These are phyloP conservation scores for Paramacrobiotus metropolitanus DNA, from an alignment of 1,140 invertebrate genomes.

Conservation along the genomic window DNA sequence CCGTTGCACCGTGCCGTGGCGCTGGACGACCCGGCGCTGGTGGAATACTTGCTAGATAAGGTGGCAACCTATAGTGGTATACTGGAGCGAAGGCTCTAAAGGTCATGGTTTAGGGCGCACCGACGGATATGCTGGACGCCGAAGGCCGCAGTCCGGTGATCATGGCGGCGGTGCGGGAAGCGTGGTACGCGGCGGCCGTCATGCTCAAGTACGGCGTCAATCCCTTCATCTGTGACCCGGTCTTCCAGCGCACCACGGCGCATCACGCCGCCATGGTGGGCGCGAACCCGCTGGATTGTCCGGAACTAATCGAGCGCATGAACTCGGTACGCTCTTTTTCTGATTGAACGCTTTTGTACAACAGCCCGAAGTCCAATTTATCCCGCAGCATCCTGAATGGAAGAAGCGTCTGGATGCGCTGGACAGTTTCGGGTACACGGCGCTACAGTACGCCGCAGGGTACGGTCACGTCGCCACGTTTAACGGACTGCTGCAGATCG, in stretches of 20 bases:
- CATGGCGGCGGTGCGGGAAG: not conserved
- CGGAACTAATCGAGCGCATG: not conserved
- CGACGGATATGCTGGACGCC: not conserved
- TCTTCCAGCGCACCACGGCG: not conserved
- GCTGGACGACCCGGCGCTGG: not conserved
- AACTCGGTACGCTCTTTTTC: not conserved
- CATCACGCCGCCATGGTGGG: constrained; percentile 1
- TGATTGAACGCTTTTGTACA: not conserved
- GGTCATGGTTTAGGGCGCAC: not conserved
- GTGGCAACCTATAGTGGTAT: not conserved
- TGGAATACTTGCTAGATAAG: not conserved
- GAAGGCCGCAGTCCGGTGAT: not conserved
- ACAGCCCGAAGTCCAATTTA: not conserved
- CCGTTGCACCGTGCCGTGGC: not conserved
- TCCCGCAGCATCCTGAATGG: not conserved
- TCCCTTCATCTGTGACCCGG: not conserved
- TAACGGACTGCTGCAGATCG: not conserved
- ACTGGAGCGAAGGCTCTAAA: not conserved
- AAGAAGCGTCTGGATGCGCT: not conserved
- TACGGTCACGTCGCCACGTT: not conserved
- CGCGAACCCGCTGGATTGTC: not conserved
- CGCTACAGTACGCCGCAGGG: not conserved
- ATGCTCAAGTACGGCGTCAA: not conserved
- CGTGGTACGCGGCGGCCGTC: not conserved
- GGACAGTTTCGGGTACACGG: not conserved